These are phyloP conservation scores for Zaprionus lachaisei DNA, from an alignment of 1,140 invertebrate genomes.

Conservation along the genomic window DNA sequence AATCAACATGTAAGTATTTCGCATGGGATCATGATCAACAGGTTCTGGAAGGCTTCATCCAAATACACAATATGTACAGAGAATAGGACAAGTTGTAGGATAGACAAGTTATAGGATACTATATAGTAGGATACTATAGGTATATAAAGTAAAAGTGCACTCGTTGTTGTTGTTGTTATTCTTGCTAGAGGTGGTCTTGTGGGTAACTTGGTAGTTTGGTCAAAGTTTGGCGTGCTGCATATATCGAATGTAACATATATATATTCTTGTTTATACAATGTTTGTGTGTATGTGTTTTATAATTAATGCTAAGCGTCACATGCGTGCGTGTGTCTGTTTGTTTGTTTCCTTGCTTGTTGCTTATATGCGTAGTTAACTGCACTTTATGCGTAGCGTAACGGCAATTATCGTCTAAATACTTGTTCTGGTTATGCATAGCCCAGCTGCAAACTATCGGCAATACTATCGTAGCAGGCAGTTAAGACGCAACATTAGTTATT, in stretches of 20 bases:
- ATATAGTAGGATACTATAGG: background rate
- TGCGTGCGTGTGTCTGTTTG: slow-evolving; percentile 2
- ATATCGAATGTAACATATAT: background rate
- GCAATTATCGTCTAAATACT: slow-evolving; percentile 32
- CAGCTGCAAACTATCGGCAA: background rate
- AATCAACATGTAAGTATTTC: slow-evolving; percentile 25
- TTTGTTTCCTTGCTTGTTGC: slow-evolving; percentile 28
- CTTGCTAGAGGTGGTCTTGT: slow-evolving; percentile 54
- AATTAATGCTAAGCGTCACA: slow-evolving; percentile 58
- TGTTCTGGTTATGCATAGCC: slow-evolving; percentile 40
- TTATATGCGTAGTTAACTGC: slow-evolving; percentile 46
- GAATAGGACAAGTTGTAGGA: background rate
- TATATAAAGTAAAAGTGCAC: slow-evolving; percentile 49
- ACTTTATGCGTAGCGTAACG: slow-evolving; percentile 60
- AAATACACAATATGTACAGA: slow-evolving; percentile 50
- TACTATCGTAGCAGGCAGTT: slow-evolving; percentile 5
- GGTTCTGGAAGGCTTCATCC: slow-evolving; percentile 68
- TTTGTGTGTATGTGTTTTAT: slow-evolving; percentile 30
- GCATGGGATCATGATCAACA: slow-evolving; percentile 56
- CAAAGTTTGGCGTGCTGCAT: slow-evolving; percentile 56
- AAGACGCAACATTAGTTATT: background rate
- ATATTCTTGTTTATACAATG: background rate
- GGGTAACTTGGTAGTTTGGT: slow-evolving; percentile 77
- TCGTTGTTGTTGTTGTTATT: slow-evolving; percentile 31
- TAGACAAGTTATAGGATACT: background rate